Conservation (phyloP, 2,797 vertebrate genomes). For the Phataginus tricuspis region DNA sequence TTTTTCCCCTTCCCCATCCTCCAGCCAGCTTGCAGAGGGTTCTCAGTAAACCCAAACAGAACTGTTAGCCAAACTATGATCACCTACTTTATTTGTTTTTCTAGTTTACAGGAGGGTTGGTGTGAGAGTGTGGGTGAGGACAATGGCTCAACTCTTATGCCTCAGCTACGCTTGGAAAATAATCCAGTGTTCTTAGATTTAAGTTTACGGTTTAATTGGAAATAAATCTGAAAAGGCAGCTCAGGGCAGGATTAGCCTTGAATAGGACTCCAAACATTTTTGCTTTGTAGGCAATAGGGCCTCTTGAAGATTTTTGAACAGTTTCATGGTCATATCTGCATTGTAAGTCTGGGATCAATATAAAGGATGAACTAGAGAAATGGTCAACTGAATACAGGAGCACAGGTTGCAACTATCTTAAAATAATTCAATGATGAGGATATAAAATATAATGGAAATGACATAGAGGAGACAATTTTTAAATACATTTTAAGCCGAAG, state of each 20-base stretch:
- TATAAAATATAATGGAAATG: constrained; percentile 30
- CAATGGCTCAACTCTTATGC: background rate
- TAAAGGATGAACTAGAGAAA: background rate
- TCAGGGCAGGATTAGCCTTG: background rate
- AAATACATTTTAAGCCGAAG: constrained; percentile 21
- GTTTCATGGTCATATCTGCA: background rate
- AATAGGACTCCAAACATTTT: background rate
- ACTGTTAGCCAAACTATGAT: background rate
- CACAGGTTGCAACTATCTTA: background rate
- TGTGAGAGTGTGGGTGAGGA: background rate
- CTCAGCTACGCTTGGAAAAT: background rate
- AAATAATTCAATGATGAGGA: background rate
- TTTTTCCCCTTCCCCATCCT: background rate
- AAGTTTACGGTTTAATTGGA: background rate
- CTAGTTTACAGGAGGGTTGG: background rate
- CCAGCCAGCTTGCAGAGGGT: background rate
- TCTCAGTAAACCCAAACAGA: constrained; percentile 22
- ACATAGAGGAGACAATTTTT: background rate
- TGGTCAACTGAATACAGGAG: background rate
- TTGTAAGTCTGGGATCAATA: background rate
- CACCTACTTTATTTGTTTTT: background rate
- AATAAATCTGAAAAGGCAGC: constrained; percentile 32
- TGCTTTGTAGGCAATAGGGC: background rate
- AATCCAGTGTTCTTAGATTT: background rate
- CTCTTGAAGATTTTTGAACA: constrained; percentile 19